A percentile compares a stretch with the other conserved stretches of the same genome.
Evolutionary conservation across 1,140 invertebrate species (phyloP).

Genomic region (Apis florea): DNA sequence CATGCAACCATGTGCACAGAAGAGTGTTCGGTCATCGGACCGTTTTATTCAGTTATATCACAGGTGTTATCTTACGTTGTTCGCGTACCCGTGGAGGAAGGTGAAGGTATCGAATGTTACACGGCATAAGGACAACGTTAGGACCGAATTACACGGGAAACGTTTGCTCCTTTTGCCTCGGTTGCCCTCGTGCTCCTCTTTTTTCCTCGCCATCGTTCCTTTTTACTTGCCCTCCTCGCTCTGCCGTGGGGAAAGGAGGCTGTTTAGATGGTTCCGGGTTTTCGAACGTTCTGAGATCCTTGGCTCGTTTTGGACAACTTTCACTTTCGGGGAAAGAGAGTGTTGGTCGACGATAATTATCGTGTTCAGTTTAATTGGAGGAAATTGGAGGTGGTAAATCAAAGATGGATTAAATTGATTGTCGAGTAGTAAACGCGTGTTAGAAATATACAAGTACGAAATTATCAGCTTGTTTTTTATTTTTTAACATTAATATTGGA

Average conservation of each 20-base stretch:
- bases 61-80: constrained; percentile 69
- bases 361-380: too few species aligned
- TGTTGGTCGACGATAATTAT: too few species aligned
- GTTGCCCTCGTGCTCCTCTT: neutral
- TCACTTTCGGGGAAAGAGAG: neutral
- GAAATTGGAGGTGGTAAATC: too few species aligned
- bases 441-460: too few species aligned
- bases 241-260: neutral
- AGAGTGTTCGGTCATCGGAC: constrained; percentile 40
- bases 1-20: neutral
- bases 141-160: constrained; percentile 66
- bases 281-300: neutral
- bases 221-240: neutral
- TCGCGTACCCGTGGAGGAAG: constrained; percentile 34
- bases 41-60: constrained; percentile 65
- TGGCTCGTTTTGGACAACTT: neutral
- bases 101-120: constrained; percentile 66
- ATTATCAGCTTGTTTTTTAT: too few species aligned
- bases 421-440: too few species aligned
- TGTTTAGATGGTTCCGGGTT: constrained; percentile 43
- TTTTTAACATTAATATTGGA: too few species aligned
- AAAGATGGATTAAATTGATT: too few species aligned
- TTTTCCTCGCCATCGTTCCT: neutral
- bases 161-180: constrained; percentile 35
- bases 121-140: constrained; percentile 66